Evolutionary conservation across 2,113 vertebrate species (phyloP), one percentile per base, ranked within the genome.

Genomic region (Fulmarus glacialis): DNA sequence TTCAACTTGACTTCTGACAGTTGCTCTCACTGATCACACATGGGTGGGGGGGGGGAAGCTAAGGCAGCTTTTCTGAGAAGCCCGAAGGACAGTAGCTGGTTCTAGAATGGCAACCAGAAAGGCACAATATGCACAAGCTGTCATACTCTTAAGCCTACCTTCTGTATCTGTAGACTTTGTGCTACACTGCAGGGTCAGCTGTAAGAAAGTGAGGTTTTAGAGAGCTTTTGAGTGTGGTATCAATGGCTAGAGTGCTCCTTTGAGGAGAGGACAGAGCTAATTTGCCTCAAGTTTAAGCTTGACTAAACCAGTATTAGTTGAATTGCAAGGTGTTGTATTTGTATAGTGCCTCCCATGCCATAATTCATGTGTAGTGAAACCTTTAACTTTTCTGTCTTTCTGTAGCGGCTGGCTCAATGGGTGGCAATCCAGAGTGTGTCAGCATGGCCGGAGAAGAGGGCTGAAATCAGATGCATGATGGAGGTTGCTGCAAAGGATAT

Each of bases 351-450:
- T 77, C 24, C 8, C 2, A 4, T 53, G 30, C 13, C 8, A 2
- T 30, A 38, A 32, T 20, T 66, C 1, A 3, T 5, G 30, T 64
- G 19, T 11, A 30, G 32, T 36, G 29, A 56, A 45, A 11, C 2
- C 24, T 87, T 53, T 34, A 6, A 9, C 40, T 66, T 13, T 53
- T 7, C 20, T n/a, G 0, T 89, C 23, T 62, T 52, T 38, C 11
- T 67, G 36, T 66, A 99, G 99, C 99, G 99, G 15, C 98, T 99
- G 3, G 98, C 98, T 5, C 95, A 99, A 17, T 99, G 99, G 99
- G 99, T 99, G 52, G 98, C 96, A 5, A 99, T 99, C 85, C 99
- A 99, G 98, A 99, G 99, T 2, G 99, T 99, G 59, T 99, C 99
- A 3, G 99, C 99, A 1, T 99, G 99, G 99, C 99, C 99, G 0